phyloP scores from a whole-genome alignment of 2,113 vertebrate genomes.

The Tenrec ecaudatus region DNA sequence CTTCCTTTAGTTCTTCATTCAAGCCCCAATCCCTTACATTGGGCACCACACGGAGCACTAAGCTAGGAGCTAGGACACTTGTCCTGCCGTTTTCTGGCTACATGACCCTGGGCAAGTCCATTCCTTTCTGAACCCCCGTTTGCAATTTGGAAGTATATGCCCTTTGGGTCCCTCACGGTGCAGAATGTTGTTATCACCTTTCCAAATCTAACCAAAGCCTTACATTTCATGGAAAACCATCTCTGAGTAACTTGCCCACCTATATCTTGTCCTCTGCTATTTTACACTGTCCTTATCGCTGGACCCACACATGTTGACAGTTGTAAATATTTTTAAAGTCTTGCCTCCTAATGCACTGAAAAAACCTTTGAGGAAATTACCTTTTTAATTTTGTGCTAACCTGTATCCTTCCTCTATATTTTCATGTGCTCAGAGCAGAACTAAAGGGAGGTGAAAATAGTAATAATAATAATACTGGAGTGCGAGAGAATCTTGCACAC shows the following conservation, averaged over 20 bases:
- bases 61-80: not conserved
- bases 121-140: slow-evolving; percentile 14
- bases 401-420: not conserved
- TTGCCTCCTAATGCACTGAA: slow-evolving; percentile 4
- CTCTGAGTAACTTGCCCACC: not conserved
- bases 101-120: not conserved
- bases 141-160: not conserved
- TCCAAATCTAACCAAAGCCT: not conserved
- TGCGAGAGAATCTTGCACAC: slow-evolving; percentile 10
- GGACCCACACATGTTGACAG: not conserved
- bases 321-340: not conserved
- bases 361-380: not conserved
- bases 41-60: not conserved
- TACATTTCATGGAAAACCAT: not conserved
- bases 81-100: not conserved
- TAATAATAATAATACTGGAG: not conserved
- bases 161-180: not conserved
- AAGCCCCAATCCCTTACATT: not conserved
- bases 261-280: not conserved
- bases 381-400: slow-evolving; percentile 23
- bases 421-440: not conserved
- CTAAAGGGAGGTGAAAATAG: not conserved
- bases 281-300: not conserved
- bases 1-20: slow-evolving; percentile 19
- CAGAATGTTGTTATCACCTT: not conserved